Evolutionary conservation across 2,888 invertebrate species (phyloP), one percentile per base, ranked within the genome.

Genomic region (Ferrisia virgata): DNA sequence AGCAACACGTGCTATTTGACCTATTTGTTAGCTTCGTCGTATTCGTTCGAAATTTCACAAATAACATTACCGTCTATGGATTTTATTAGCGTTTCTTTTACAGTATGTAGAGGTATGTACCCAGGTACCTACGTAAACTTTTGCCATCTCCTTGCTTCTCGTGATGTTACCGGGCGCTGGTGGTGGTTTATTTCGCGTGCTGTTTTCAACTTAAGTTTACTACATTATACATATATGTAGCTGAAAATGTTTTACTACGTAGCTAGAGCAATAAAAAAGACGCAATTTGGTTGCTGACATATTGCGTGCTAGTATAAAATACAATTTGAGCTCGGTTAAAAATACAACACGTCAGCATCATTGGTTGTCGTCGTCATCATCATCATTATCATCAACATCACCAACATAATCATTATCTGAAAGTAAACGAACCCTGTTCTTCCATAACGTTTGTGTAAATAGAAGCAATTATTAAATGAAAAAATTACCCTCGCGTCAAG

Each of bases 1-100:
- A 53, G 64, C 64, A 64, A 64, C 64, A 64, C 31, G 64, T 64
- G 64, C 64, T 64, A 15, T 64, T 64, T 64, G 64, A 64, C 64
- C 64, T 64, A 64, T 28, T 28, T 64, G 64, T 28, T 53, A 3
- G 13, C 58, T 25, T 11, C 58, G 58, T 18, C 22, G 22, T 53
- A 53, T 53, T 53, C 22, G 53, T 22, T 53, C 8, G 22, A 53
- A 53, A 22, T 53, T 53, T 53, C 8, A 13, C 53, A 18, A 53
- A 22, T 53, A 53, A 18, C 8, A 22, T 53, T 53, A 53, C 1
- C 22, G 0, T 6, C 53, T 9, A 36, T 36, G 36, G 36, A 6
- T 36, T 36, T 36, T 36, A 36, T 6, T 4, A 36, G 8, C 4
- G 8, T 6, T 22, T 53, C 9, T 53, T 53, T 6, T 53, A 9